Evolutionary conservation across 1,140 invertebrate species (phyloP), one percentile per base, ranked within the genome.

Genomic region (Listronotus bonariensis): DNA sequence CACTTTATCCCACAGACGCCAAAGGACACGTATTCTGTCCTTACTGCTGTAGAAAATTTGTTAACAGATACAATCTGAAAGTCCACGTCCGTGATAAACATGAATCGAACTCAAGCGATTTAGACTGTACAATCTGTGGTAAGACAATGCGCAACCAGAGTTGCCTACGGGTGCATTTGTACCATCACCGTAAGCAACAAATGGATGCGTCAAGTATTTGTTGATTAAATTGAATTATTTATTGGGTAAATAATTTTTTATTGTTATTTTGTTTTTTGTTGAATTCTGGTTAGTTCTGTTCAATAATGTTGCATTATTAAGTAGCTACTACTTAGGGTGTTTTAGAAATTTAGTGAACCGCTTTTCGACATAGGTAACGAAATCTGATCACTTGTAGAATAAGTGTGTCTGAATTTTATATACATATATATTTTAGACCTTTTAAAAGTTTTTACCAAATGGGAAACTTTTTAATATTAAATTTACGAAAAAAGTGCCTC

Each of bases 1-100:
- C 38, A 7, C 38, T 72, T 38, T 77, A 68, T 59, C 55, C 67
- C 12, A 67, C 62, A n/a, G 77, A 77, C 69, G 80, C 81, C 68
- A 80, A 81, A 32, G 78, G 80, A 11, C 81, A 82, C 48, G 82
- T 84, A 11, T 84, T 83, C 65, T 86, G 84, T 72, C 81, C 82
- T 0, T 81, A 82, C 59, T 86, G 84, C 68, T 81, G 82, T 66
- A 78, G 83, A 60, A 82, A 82, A 75, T 86, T 86, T 74, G 83
- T 82, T n/a, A 86, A 84, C 74, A 81, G 82, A 11, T 85, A 85
- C 77, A 86, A 85, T 72, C 70, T 86, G 67, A 85, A 85, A 72
- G 82, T 85, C n/a, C 84, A 86, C 72, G 81, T 85, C 53, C 77
- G 83, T 4, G 84, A 86, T 72, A 84, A 84, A 70, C 84, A 85